Percentiles rank a stretch among this genome's conserved stretches.
Conservation (phyloP, 30 jellyfish, hydroid and myxozoan species). For the Aurelia aurita region DNA sequence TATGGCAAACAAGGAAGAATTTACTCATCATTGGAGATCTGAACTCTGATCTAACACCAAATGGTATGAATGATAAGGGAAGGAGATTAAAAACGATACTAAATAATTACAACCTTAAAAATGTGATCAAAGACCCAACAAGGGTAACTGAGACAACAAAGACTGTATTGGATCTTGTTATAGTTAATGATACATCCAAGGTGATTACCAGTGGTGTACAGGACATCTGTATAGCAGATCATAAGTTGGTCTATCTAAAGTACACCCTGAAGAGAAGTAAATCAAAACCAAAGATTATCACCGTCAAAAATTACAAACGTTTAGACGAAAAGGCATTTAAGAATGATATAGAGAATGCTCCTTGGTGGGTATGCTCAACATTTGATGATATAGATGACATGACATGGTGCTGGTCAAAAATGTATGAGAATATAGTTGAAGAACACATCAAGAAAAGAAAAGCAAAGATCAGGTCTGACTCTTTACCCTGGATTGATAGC, state of each 20-base stretch:
- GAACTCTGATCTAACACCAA: slow-evolving; percentile 60
- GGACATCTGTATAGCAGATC: too few species aligned
- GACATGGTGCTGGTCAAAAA: slow-evolving; percentile 67
- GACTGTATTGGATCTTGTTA: slow-evolving; percentile 44
- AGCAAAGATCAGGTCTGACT: slow-evolving; percentile 50
- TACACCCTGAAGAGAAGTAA: slow-evolving; percentile 20
- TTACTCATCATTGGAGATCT: slow-evolving; percentile 51
- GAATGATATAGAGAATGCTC: slow-evolving; percentile 41
- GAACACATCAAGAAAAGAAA: slow-evolving; percentile 70
- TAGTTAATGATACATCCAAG: slow-evolving; percentile 49
- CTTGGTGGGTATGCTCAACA: slow-evolving; percentile 61
- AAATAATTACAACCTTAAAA: slow-evolving; percentile 41
- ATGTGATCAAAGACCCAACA: slow-evolving; percentile 55
- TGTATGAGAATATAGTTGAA: slow-evolving; percentile 45
- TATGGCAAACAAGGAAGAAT: slow-evolving; percentile 46
- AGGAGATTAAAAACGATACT: slow-evolving; percentile 43
- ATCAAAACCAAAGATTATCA: slow-evolving; percentile 54
- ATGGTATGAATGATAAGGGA: slow-evolving; percentile 43
- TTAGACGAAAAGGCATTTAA: slow-evolving; percentile 45
- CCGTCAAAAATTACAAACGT: slow-evolving; percentile 32
- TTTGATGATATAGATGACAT: too few species aligned
- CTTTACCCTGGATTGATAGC: slow-evolving; percentile 65
- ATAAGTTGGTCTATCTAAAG: too few species aligned
- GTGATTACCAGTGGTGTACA: too few species aligned
- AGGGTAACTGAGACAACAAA: slow-evolving; percentile 56